Evolutionary conservation across 1,140 invertebrate species (phyloP).

Genomic region (Brachionus rotundiformis): DNA sequence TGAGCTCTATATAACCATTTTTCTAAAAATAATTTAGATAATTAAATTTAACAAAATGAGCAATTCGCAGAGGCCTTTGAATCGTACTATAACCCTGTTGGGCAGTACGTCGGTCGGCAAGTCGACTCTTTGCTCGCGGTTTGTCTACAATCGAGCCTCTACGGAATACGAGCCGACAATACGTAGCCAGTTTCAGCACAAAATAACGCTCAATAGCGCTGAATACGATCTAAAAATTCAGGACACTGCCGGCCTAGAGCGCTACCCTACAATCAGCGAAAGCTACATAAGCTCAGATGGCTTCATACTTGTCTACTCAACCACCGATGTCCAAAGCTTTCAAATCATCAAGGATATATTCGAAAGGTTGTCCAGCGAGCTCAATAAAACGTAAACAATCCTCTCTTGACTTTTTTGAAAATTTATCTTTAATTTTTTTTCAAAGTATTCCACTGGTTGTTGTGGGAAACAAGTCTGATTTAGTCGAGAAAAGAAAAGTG

Average conservation of each 20-base stretch:
- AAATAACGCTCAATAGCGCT: neutral
- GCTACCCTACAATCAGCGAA: neutral
- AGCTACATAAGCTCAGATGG: conserved; percentile 25
- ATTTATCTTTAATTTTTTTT: neutral
- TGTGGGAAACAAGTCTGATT: conserved; percentile 39
- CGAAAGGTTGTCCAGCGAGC: neutral
- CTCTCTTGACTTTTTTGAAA: neutral
- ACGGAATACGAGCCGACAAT: conserved; percentile 41
- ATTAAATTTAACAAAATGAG: neutral
- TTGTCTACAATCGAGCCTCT: neutral
- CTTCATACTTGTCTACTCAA: conserved; percentile 44
- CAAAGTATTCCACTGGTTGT: conserved; percentile 34
- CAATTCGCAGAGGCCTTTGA: neutral
- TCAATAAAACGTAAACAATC: neutral
- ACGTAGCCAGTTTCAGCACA: neutral
- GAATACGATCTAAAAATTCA: conserved; percentile 35
- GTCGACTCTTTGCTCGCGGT: neutral
- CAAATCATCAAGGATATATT: conserved; percentile 14
- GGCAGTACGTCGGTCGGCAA: conserved; percentile 48
- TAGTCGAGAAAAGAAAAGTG: conserved; percentile 13
- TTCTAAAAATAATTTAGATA: neutral
- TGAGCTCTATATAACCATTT: too few relatives aligned
- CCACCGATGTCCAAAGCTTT: conserved; percentile 31
- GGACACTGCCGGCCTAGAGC: conserved; percentile 43
- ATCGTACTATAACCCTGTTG: conserved; percentile 20